A percentile compares a stretch with the other conserved stretches of the same genome.
phyloP scores from a whole-genome alignment of 2,888 invertebrate species.

The Resseliella maxima region DNA sequence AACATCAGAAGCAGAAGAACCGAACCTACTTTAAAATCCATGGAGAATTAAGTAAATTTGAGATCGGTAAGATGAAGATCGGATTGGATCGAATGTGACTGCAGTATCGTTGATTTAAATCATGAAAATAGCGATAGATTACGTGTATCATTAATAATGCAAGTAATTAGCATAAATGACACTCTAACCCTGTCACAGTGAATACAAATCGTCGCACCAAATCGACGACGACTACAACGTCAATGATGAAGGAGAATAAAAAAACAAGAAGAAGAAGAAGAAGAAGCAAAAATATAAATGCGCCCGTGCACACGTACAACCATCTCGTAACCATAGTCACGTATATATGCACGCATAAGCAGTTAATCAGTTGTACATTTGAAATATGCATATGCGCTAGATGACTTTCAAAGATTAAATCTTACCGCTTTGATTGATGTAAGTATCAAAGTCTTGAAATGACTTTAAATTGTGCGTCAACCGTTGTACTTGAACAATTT shows the following conservation, averaged over 20 bases:
- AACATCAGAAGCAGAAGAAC: background rate
- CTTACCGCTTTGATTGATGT: background rate
- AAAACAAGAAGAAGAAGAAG: background rate
- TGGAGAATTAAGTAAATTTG: background rate
- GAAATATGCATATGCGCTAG: slow-evolving; percentile 42
- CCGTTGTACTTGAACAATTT: background rate
- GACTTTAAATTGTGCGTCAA: background rate
- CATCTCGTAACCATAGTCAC: background rate
- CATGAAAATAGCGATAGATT: slow-evolving; percentile 2
- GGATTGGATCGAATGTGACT: background rate
- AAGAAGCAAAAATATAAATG: background rate
- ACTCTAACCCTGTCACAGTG: slow-evolving; percentile 27
- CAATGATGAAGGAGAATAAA: too few species aligned
- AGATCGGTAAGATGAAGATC: background rate
- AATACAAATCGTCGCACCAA: background rate
- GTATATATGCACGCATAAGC: slow-evolving; percentile 39
- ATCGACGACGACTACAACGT: too few species aligned
- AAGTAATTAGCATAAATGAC: slow-evolving; percentile 51
- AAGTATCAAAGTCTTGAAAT: background rate
- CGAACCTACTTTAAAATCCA: background rate
- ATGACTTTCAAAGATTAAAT: slow-evolving; percentile 49
- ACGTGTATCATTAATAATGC: slow-evolving; percentile 54
- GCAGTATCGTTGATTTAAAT: slow-evolving; percentile 4
- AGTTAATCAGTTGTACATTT: slow-evolving; percentile 34
- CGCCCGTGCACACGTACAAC: background rate